Percentiles rank a stretch among this genome's conserved stretches.
These are phyloP conservation scores for Gambusia affinis DNA, from an alignment of 2,113 vertebrate genomes.

Conservation along the genomic window DNA sequence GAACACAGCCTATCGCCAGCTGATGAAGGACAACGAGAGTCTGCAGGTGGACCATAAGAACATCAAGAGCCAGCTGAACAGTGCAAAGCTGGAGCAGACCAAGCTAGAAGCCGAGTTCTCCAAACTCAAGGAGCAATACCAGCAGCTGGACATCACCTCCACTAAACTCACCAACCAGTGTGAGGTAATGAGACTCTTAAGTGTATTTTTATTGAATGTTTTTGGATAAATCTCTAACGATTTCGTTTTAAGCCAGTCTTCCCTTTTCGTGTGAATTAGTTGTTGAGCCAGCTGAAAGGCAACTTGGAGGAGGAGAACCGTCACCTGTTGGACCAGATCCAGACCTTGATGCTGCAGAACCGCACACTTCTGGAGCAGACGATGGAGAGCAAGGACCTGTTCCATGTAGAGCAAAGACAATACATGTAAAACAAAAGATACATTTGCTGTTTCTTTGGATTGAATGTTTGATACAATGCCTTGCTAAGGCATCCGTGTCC, in stretches of 20 bases:
- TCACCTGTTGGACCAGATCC: conserved; percentile 96
- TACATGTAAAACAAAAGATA: conserved; percentile 84
- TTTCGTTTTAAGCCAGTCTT: neutral
- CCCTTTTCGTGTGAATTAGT: conserved; percentile 68
- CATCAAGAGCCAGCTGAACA: conserved; percentile 90
- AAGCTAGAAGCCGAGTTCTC: conserved; percentile 96
- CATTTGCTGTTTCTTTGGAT: neutral
- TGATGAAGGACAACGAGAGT: conserved; percentile 90
- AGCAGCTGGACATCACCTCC: conserved; percentile 95
- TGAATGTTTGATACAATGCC: neutral
- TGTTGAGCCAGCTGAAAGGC: conserved; percentile 96
- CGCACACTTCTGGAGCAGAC: conserved; percentile 96
- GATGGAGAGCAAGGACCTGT: conserved; percentile 99
- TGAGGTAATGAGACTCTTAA: conserved; percentile 80
- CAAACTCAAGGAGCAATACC: conserved; percentile 93
- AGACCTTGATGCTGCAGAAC: conserved; percentile 97
- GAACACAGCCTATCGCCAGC: conserved; percentile 85
- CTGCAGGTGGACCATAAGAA: conserved; percentile 95
- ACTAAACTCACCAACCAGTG: conserved; percentile 98
- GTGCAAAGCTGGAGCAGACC: conserved; percentile 93
- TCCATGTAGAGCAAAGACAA: conserved; percentile 96
- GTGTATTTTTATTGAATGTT: neutral
- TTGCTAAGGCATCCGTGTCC: neutral
- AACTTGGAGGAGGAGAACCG: conserved; percentile 98
- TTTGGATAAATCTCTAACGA: neutral